These are phyloP conservation scores for Mormyrus iriodes DNA, from an alignment of 2,113 vertebrate genomes.

Conservation along the genomic window DNA sequence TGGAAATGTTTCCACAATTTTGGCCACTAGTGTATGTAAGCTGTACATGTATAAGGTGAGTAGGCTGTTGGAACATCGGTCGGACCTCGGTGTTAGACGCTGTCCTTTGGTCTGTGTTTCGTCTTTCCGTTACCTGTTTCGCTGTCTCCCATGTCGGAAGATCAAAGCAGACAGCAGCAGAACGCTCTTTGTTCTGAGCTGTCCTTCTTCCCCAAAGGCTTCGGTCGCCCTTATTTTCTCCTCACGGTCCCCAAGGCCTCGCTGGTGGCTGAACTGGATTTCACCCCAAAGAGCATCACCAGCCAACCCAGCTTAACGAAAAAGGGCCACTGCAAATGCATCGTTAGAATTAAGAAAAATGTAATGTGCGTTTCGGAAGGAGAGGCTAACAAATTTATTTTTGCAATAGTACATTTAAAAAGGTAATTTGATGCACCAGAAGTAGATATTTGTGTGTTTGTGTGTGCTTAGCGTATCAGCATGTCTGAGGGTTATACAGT, in stretches of 20 bases:
- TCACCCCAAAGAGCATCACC: not conserved
- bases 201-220: not conserved
- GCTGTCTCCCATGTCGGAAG: not conserved
- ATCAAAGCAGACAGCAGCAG: not conserved
- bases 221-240: not conserved
- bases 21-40: not conserved
- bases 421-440: not conserved
- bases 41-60: not conserved
- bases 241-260: not conserved
- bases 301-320: not conserved
- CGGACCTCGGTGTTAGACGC: not conserved
- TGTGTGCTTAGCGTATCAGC: not conserved
- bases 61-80: not conserved
- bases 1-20: too few species aligned
- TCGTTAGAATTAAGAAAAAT: not conserved
- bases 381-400: not conserved
- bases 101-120: not conserved
- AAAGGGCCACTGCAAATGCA: not conserved
- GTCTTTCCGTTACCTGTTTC: not conserved
- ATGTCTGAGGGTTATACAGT: not conserved
- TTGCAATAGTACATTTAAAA: not conserved
- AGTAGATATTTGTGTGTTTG: not conserved
- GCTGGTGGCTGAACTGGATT: not conserved
- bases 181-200: not conserved
- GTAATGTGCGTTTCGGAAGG: not conserved